phyloP scores from a whole-genome alignment of 2,888 invertebrate species.

The Diplazon laetatorius region DNA sequence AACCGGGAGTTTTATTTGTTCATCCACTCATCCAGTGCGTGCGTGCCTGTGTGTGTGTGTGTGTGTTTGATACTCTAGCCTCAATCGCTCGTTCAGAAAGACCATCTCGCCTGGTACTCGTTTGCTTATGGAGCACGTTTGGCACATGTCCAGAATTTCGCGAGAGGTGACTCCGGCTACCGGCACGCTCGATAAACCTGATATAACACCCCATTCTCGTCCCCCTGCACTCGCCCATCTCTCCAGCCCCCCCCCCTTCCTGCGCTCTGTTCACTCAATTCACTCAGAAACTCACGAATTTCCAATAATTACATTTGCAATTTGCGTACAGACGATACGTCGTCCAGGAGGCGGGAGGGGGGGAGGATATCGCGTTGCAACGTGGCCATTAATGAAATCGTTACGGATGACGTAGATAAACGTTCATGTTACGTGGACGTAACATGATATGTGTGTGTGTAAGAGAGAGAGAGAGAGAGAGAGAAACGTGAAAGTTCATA shows the following conservation, averaged over 20 bases:
- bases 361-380: too few species aligned
- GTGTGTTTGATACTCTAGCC: not conserved
- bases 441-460: too few species aligned
- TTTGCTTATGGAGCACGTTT: constrained; percentile 38
- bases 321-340: constrained; percentile 37
- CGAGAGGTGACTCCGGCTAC: constrained; percentile 51
- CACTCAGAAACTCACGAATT: constrained; percentile 41
- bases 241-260: too few species aligned
- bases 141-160: constrained; percentile 62
- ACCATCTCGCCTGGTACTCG: constrained; percentile 46
- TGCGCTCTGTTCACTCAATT: constrained; percentile 19
- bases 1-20: constrained; percentile 60
- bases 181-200: constrained; percentile 64
- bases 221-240: not conserved
- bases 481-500: not conserved
- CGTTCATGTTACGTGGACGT: too few species aligned
- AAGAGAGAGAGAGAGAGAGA: not conserved
- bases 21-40: constrained; percentile 13
- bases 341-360: not conserved
- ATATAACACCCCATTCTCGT: constrained; percentile 36
- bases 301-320: constrained; percentile 64
- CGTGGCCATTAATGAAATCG: constrained; percentile 27
- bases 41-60: too few species aligned
- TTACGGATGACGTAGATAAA: constrained; percentile 26
- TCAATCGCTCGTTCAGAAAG: constrained; percentile 28